Evolutionary conservation across 2,113 vertebrate genomes (phyloP), one percentile per base, ranked within the genome.

Genomic region (Xiphias gladius): DNA sequence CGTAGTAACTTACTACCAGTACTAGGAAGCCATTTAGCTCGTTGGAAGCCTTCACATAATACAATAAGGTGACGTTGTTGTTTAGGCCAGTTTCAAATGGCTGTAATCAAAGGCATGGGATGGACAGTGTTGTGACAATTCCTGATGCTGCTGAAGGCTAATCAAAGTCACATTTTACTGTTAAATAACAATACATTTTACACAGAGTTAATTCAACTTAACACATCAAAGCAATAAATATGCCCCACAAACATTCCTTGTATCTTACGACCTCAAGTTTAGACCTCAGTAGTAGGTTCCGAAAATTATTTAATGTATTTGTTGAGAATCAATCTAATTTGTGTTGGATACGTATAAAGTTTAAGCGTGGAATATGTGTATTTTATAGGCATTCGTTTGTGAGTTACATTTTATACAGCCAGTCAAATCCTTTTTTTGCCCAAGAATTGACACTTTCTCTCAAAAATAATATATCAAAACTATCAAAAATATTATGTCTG

Each of bases 191-290:
- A 57, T 24, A 57, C 10, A n/a, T 13, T 24, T 57, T 26, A n/a
- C 11, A 26, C 54, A 57, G 14, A 58, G 26, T 35, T 46, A 1
- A 35, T n/a, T 64, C 22, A 26, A 64, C 4, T n/a, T 20, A 54
- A 63, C 41, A 17, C 22, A 54, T 57, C 20, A 79, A 63, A 78
- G 41, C 57, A 71, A 37, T 35, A 54, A 41, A 52, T 41, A 32
- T 10, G 20, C 14, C 63, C 14, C 43, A 46, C 43, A 46, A 17
- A 46, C 43, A 16, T 46, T 46, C 8, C 16, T 46, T 16, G 43
- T 16, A 46, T 2, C 3, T 46, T 46, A 46, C 13, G 6, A 46
- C 43, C 16, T 46, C 3, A 13, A 55, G 52, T 59, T 48, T 68
- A 32, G 37, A 67, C 10, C 10, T 64, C 37, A 66, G 22, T 26